Evolutionary conservation across 2,888 invertebrate species (phyloP).

Genomic region (Pegoplata infirma): DNA sequence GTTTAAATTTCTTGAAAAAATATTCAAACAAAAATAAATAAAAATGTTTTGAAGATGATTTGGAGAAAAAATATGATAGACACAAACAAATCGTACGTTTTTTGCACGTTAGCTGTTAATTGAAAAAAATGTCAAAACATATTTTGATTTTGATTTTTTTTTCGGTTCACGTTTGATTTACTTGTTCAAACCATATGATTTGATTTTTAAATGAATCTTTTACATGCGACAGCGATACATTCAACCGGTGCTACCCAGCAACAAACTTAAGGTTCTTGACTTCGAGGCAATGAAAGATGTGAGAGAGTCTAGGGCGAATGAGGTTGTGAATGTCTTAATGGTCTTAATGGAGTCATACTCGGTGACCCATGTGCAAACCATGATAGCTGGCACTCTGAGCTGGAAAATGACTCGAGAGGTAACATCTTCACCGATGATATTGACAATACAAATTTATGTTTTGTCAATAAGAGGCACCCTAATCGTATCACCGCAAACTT

Average conservation of each 20-base stretch:
- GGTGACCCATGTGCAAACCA: too few relatives aligned
- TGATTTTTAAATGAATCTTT: constrained; percentile 4
- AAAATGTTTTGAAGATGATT: not conserved
- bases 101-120: constrained; percentile 23
- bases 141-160: constrained; percentile 29
- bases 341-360: too few relatives aligned
- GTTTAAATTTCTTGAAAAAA: constrained; percentile 12
- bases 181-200: not conserved
- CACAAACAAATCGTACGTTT: constrained; percentile 4
- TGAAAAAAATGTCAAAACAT: constrained; percentile 43
- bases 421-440: too few relatives aligned
- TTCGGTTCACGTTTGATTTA: not conserved
- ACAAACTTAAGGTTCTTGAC: too few relatives aligned
- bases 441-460: too few relatives aligned
- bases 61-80: not conserved
- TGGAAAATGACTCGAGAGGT: too few relatives aligned
- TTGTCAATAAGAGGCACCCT: too few relatives aligned
- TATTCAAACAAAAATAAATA: not conserved
- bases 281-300: too few relatives aligned
- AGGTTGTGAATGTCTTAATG: too few relatives aligned
- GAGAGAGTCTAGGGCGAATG: too few relatives aligned
- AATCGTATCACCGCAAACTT: too few relatives aligned
- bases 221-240: not conserved
- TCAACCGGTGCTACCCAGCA: not conserved
- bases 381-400: too few relatives aligned